Percentiles rank a stretch among this genome's conserved stretches.
Conservation (phyloP, 2,888 invertebrate species). For the Scaptomyza reducta region DNA sequence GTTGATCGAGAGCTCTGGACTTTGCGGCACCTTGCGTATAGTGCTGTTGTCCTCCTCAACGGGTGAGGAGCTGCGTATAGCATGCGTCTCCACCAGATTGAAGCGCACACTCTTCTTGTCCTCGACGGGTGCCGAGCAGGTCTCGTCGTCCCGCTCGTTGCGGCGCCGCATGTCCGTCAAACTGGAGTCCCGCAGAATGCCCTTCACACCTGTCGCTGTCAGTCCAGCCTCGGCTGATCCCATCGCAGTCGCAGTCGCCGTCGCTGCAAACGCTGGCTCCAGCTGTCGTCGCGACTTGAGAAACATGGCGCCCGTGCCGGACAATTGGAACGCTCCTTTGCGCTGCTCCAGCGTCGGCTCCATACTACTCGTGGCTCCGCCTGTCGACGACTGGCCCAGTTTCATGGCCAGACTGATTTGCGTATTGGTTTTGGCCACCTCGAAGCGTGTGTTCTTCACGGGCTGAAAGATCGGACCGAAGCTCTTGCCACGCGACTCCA, state of each 20-base stretch:
- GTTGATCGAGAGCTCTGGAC: constrained; percentile 77
- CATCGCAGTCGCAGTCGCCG: not conserved
- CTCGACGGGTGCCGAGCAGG: constrained; percentile 83
- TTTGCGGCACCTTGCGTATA: constrained; percentile 69
- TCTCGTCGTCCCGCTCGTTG: constrained; percentile 65
- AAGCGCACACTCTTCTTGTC: constrained; percentile 91
- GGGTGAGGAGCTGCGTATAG: constrained; percentile 70
- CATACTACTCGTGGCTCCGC: not conserved
- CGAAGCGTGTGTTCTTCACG: constrained; percentile 81
- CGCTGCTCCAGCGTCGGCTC: constrained; percentile 70
- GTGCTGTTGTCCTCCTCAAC: constrained; percentile 71
- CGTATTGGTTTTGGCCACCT: constrained; percentile 80
- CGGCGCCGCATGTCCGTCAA: constrained; percentile 82
- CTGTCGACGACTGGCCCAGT: constrained; percentile 35
- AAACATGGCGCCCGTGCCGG: constrained; percentile 87
- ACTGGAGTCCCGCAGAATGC: constrained; percentile 88
- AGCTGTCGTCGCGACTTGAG: constrained; percentile 85
- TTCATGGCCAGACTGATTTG: constrained; percentile 81
- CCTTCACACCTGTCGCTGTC: constrained; percentile 84
- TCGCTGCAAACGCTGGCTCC: constrained; percentile 42
- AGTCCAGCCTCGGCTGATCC: constrained; percentile 30
- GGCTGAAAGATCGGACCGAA: constrained; percentile 77
- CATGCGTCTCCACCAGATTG: constrained; percentile 84
- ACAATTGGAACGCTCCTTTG: constrained; percentile 82
- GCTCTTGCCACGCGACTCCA: constrained; percentile 79